These are phyloP conservation scores for Synergus japonicus DNA, from an alignment of 2,888 invertebrate genomes.

Conservation along the genomic window DNA sequence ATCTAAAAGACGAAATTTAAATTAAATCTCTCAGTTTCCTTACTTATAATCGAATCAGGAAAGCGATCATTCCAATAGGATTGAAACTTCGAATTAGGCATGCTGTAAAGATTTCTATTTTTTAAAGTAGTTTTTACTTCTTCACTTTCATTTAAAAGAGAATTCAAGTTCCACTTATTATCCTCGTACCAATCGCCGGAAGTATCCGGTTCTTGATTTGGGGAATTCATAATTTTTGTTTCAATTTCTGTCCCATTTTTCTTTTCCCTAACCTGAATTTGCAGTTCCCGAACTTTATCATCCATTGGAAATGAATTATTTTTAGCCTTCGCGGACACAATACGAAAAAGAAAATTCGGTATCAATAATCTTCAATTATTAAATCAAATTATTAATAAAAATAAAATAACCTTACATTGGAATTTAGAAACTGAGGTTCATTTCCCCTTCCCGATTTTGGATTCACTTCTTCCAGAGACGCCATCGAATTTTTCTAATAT, in stretches of 20 bases:
- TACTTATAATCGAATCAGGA: slow-evolving; percentile 34
- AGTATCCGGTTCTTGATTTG: slow-evolving; percentile 48
- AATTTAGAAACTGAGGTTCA: background rate
- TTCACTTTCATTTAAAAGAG: slow-evolving; percentile 43
- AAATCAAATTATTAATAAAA: background rate
- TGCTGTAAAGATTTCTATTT: slow-evolving; percentile 63
- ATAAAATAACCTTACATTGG: background rate
- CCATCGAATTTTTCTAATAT: background rate
- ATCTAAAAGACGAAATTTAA: slow-evolving; percentile 38
- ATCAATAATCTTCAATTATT: background rate
- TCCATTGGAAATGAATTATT: background rate
- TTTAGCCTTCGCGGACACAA: background rate
- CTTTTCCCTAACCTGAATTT: background rate
- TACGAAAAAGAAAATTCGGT: background rate
- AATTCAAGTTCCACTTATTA: slow-evolving; percentile 40
- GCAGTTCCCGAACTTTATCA: background rate
- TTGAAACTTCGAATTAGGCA: slow-evolving; percentile 55
- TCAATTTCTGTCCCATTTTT: background rate
- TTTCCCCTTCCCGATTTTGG: background rate
- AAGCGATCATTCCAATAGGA: slow-evolving; percentile 34
- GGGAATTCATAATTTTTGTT: slow-evolving; percentile 27
- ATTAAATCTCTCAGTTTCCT: slow-evolving; percentile 1
- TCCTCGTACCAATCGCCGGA: slow-evolving; percentile 62
- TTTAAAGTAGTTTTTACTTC: slow-evolving; percentile 54
- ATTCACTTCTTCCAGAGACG: background rate